A percentile compares a stretch with the other conserved stretches of the same genome.
phyloP scores from a whole-genome alignment of 2,888 invertebrate genomes.

The Agrilus biguttatus region DNA sequence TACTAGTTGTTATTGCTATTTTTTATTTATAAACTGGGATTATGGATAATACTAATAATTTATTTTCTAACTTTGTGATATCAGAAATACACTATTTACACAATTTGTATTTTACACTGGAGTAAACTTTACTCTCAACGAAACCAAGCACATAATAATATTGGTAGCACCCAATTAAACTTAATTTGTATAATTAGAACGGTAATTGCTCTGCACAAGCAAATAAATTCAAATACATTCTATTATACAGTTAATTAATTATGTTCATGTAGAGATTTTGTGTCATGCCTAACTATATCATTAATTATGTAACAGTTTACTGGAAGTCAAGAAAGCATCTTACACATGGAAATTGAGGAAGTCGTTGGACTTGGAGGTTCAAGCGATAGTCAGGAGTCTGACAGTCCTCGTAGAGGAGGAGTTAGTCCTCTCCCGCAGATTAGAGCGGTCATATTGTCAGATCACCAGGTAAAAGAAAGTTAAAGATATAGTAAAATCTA shows the following conservation, averaged over 20 bases:
- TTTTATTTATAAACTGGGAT: no score
- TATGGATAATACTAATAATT: no score
- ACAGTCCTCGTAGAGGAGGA: slow-evolving; percentile 21
- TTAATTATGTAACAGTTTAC: slow-evolving; percentile 44
- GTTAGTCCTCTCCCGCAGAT: slow-evolving; percentile 31
- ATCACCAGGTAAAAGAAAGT: slow-evolving; percentile 19
- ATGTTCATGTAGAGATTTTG: no score
- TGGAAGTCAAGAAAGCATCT: slow-evolving; percentile 72
- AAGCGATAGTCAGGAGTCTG: slow-evolving; percentile 18
- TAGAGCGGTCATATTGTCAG: slow-evolving; percentile 24
- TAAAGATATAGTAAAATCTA: no score
- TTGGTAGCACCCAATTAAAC: no score
- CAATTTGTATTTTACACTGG: not conserved
- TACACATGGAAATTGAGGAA: slow-evolving; percentile 56
- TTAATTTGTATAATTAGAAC: no score
- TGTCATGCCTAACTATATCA: not conserved
- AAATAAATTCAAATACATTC: not conserved
- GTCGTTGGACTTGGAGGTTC: slow-evolving; percentile 23
- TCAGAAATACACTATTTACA: not conserved
- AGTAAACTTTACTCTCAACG: no score
- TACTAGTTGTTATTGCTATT: no score
- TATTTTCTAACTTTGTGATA: no score
- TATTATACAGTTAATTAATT: not conserved
- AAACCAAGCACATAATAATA: no score
- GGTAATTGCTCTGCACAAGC: no score